These are phyloP conservation scores for Ephialtes manifestator DNA, from an alignment of 2,888 invertebrate genomes.

Conservation along the genomic window DNA sequence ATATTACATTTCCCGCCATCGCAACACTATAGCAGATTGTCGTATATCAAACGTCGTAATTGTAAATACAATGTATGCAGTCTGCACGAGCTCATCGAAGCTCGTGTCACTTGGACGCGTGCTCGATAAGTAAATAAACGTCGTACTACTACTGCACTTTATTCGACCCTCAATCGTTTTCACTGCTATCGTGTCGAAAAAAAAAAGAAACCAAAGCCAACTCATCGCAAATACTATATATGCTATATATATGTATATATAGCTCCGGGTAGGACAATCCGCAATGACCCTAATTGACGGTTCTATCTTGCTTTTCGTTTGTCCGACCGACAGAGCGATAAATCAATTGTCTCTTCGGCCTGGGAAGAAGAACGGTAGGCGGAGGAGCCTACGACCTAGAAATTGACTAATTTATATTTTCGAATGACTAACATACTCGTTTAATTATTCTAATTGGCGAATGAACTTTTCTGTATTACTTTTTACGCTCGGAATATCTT, in stretches of 20 bases:
- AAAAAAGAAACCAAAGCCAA: constrained; percentile 11
- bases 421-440: constrained; percentile 43
- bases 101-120: constrained; percentile 13
- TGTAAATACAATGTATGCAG: background rate
- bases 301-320: constrained; percentile 59
- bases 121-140: background rate
- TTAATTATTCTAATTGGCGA: constrained; percentile 68
- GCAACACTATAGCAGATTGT: constrained; percentile 2
- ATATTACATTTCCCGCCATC: background rate
- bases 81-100: background rate
- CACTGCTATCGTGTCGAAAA: background rate
- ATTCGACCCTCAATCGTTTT: background rate
- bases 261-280: constrained; percentile 31
- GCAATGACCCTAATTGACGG: constrained; percentile 63
- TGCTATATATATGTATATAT: background rate
- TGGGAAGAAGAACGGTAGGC: constrained; percentile 32
- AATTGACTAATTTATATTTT: constrained; percentile 52
- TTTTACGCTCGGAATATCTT: constrained; percentile 10
- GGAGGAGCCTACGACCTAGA: constrained; percentile 2
- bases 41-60: constrained; percentile 4
- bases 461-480: constrained; percentile 42
- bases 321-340: constrained; percentile 64
- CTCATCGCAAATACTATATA: constrained; percentile 14
- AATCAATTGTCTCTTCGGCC: constrained; percentile 65
- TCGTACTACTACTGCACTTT: background rate